A percentile compares a stretch with the other conserved stretches of the same genome.
phyloP scores from a whole-genome alignment of 2,888 invertebrate genomes.

The Euspilapteryx auroguttella region DNA sequence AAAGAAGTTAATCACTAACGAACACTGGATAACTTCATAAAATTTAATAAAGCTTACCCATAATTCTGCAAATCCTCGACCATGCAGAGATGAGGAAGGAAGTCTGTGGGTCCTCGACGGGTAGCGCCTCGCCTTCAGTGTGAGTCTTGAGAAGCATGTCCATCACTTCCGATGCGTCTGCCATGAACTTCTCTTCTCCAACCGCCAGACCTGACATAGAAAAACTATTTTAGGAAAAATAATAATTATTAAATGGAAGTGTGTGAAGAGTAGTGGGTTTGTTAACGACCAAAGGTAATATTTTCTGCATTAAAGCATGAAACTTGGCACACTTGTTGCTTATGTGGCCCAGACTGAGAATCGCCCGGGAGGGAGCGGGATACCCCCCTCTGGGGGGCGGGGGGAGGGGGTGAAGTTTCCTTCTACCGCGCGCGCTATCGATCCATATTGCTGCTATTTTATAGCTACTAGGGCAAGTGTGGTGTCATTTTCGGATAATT shows the following conservation, averaged over 20 bases:
- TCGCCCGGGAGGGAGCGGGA: too few species aligned
- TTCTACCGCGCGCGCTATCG: too few species aligned
- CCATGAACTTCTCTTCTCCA: conserved; percentile 81
- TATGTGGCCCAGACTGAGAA: too few species aligned
- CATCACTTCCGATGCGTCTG: conserved; percentile 95
- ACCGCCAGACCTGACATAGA: conserved; percentile 64
- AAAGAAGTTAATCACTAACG: neutral
- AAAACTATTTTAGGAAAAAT: conserved; percentile 3
- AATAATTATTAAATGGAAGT: conserved; percentile 4
- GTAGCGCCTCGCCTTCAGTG: conserved; percentile 77
- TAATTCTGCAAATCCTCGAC: conserved; percentile 97
- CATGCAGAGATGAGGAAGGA: conserved; percentile 98
- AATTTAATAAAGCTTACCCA: conserved; percentile 34
- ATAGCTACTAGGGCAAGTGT: too few species aligned
- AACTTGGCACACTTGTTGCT: too few species aligned
- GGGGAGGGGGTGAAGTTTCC: too few species aligned
- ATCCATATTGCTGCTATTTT: too few species aligned
- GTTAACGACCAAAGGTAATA: too few species aligned
- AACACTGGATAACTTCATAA: neutral
- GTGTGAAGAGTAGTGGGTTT: too few species aligned
- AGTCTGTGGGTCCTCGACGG: conserved; percentile 96
- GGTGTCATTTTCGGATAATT: too few species aligned
- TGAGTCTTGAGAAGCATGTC: conserved; percentile 90
- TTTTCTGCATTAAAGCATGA: too few species aligned
- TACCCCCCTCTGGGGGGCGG: too few species aligned